phyloP scores from a whole-genome alignment of 1,140 invertebrate species.

The Drosophila erecta region DNA sequence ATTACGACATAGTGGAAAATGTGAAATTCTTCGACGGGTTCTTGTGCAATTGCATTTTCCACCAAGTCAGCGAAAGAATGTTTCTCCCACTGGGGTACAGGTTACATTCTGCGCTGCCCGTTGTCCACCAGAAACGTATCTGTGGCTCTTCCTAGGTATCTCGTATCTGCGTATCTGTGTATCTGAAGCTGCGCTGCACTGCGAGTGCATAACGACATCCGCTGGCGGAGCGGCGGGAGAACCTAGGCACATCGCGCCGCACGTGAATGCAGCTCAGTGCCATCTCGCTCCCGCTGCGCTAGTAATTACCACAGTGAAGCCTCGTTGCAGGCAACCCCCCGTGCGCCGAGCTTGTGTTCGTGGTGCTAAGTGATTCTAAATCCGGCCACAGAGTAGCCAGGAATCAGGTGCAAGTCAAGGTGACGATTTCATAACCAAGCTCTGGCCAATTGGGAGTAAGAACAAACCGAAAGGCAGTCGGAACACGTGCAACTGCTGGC shows the following conservation, averaged over 20 bases:
- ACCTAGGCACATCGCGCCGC: conserved; percentile 2
- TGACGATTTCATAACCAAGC: not conserved
- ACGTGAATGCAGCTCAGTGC: conserved; percentile 41
- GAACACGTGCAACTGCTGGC: no score
- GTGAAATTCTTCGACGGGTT: not conserved
- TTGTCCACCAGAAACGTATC: no score
- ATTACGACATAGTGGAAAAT: not conserved
- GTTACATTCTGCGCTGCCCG: no score
- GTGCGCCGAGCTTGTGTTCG: not conserved
- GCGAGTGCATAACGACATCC: conserved; percentile 43
- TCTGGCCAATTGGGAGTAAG: no score
- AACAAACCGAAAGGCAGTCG: no score
- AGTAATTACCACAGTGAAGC: conserved; percentile 3
- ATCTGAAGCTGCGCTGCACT: not conserved
- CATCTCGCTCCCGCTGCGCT: not conserved
- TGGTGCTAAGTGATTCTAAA: no score
- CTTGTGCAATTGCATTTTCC: not conserved
- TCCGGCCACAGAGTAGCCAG: not conserved
- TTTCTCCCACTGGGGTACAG: no score
- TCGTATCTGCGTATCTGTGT: not conserved
- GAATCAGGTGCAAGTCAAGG: conserved; percentile 10
- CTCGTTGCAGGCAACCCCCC: not conserved
- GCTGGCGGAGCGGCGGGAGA: not conserved
- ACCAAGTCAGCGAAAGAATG: not conserved
- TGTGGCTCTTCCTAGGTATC: no score